Evolutionary conservation across 2,888 invertebrate species (phyloP).

Genomic region (Apodemia hepburni): DNA sequence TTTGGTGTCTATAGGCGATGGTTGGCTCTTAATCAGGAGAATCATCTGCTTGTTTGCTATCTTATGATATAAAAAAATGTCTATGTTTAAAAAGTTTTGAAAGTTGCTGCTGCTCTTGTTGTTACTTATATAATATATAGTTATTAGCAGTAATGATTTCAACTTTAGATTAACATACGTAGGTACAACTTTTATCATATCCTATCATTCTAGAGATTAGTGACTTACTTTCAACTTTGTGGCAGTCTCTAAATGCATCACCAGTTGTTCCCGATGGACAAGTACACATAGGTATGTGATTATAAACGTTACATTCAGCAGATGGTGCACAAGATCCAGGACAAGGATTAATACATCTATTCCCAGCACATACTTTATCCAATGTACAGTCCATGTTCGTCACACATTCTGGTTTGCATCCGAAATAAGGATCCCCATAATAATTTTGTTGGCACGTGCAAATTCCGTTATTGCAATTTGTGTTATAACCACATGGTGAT

Average conservation of each 20-base stretch:
- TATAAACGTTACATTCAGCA: slow-evolving; percentile 81
- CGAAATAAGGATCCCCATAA: slow-evolving; percentile 86
- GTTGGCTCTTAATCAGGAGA: too few species aligned
- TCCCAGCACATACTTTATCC: slow-evolving; percentile 85
- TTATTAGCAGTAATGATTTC: too few species aligned
- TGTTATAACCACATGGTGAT: slow-evolving; percentile 84
- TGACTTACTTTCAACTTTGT: slow-evolving; percentile 73
- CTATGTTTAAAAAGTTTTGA: too few species aligned
- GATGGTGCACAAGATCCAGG: slow-evolving; percentile 83
- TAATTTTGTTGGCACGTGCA: slow-evolving; percentile 87
- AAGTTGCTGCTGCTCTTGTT: too few species aligned
- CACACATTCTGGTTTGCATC: slow-evolving; percentile 89
- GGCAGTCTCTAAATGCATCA: slow-evolving; percentile 85
- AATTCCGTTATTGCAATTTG: slow-evolving; percentile 81
- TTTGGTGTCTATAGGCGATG: too few species aligned
- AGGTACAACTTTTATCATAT: too few species aligned
- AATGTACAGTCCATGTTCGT: slow-evolving; percentile 85
- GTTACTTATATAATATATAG: too few species aligned
- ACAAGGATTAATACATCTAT: slow-evolving; percentile 88
- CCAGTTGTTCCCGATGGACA: slow-evolving; percentile 84
- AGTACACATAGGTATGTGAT: slow-evolving; percentile 84
- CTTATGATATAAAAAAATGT: too few species aligned
- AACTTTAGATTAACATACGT: too few species aligned
- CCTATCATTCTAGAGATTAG: background rate
- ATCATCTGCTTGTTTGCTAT: too few species aligned